Evolutionary conservation across 2,797 vertebrate genomes (phyloP), one percentile per base, ranked within the genome.

Genomic region (Alcedo quadribrachys): DNA sequence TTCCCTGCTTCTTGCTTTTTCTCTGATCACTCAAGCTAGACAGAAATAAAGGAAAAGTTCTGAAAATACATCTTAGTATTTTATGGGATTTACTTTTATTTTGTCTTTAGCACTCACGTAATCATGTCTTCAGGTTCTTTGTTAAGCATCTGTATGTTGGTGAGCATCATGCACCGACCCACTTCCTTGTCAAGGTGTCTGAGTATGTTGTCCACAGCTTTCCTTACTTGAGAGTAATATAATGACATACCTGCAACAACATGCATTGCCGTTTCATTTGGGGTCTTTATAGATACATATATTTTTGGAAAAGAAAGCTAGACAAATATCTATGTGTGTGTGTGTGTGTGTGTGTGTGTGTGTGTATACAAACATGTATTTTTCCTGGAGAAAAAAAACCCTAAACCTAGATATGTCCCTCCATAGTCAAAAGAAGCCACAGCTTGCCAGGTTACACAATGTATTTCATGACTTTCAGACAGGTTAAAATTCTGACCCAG

Each of bases 111-210:
- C 53, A 97, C 99, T 95, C 97, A 99, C 99, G 99, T 99, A 97
- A 99, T 99, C 99, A 99, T 99, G 97, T 99, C 99, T 96, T 99
- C 99, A 2, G 99, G 99, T 90, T 99, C 99, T 97, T 99, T 99
- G 97, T 99, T 99, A 87, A 99, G 98, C 99, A 99, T 99, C 97
- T 99, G 99, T 75, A 98, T 98, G 3, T 99, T 99, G 82, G 99
- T 99, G 73, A 99, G 98, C 99, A 99, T 99, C 99, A 99, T 99
- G 96, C 99, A 99, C 28, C 99, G 98, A 15, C 99, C 99, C 83
- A 99, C 99, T 97, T 99, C 99, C 96, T 99, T 99, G 97, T 99
- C 99, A 85, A 99, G 97, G 94, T 99, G 99, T 82, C 99, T 98
- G 78, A 99, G 98, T 96, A 99, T 99, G 97, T 98, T 99, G 97